Conservation (phyloP, 2,888 invertebrate species). For the Tinea pellionella region DNA sequence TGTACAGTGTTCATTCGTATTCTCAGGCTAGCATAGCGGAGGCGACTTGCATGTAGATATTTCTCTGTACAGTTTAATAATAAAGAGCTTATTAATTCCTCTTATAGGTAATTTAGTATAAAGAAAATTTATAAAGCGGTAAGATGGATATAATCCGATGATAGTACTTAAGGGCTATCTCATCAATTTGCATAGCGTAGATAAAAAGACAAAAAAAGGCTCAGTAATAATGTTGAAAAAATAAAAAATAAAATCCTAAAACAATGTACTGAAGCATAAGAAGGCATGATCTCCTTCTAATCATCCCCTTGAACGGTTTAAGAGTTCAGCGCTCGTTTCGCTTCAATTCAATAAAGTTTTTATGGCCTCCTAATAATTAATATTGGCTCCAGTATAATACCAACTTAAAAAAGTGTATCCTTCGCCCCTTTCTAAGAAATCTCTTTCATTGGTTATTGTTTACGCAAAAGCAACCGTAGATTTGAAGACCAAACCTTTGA, state of each 20-base stretch:
- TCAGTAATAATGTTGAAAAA: background rate
- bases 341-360: slow-evolving; percentile 12
- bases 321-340: background rate
- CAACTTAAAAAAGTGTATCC: slow-evolving; percentile 1
- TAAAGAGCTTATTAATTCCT: background rate
- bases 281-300: background rate
- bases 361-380: slow-evolving; percentile 16
- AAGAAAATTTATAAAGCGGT: background rate
- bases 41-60: too few species aligned
- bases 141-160: background rate
- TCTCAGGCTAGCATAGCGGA: too few species aligned
- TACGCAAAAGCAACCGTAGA: background rate
- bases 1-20: too few species aligned
- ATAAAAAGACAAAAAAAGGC: background rate
- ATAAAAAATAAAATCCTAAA: background rate
- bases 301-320: background rate
- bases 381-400: slow-evolving; percentile 4
- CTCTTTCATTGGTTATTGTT: background rate
- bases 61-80: too few species aligned
- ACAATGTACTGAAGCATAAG: background rate
- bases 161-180: background rate
- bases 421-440: background rate
- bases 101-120: background rate
- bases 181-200: background rate
- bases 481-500: background rate